These are phyloP conservation scores for Scolopax mira DNA, from an alignment of 2,113 vertebrate species.

Conservation along the genomic window DNA sequence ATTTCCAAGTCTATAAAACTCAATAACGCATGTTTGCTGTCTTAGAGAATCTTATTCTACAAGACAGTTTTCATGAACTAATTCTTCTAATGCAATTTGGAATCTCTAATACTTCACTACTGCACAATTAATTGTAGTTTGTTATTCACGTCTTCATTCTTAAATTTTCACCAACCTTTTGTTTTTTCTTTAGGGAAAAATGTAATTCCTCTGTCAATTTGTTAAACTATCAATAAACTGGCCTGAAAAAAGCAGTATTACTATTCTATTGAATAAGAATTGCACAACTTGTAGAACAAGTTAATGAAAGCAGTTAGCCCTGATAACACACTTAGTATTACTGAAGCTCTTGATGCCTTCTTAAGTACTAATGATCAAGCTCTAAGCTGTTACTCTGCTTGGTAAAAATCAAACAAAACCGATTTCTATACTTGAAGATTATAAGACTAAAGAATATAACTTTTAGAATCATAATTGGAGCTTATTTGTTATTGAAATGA, in stretches of 20 bases:
- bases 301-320: slow-evolving; percentile 19
- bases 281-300: neutral
- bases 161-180: neutral
- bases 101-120: neutral
- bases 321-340: neutral
- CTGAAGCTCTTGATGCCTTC: neutral
- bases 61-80: neutral
- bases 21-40: neutral
- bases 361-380: neutral
- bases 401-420: neutral
- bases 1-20: neutral
- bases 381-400: neutral
- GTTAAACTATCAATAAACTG: neutral
- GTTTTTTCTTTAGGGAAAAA: neutral
- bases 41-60: neutral
- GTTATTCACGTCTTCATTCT: neutral
- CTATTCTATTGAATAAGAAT: neutral
- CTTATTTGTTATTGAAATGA: neutral
- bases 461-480: neutral
- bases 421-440: neutral
- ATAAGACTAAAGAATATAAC: neutral
- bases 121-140: neutral
- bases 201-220: neutral
- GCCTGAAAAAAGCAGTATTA: neutral
- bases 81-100: neutral